Conservation (phyloP, 1,140 invertebrate species). For the Trachymyrmex septentrionalis region DNA sequence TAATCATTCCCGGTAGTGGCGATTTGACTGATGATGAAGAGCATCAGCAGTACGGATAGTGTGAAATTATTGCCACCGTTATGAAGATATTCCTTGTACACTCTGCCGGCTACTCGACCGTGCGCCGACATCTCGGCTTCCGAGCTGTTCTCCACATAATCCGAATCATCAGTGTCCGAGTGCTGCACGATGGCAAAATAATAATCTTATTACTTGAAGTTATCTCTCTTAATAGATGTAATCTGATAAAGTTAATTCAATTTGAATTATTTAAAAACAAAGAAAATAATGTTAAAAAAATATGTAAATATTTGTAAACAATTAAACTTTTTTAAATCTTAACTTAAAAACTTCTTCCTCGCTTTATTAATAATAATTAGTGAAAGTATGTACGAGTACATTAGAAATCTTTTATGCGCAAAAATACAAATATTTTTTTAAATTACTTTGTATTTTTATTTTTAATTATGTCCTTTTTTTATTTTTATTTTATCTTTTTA, state of each 20-base stretch:
- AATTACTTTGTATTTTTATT: neutral
- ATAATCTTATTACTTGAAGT: too few relatives aligned
- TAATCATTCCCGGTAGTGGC: constrained; percentile 92
- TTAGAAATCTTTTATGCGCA: neutral
- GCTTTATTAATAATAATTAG: neutral
- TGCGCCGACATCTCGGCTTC: constrained; percentile 81
- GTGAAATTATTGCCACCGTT: constrained; percentile 89
- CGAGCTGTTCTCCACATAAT: neutral
- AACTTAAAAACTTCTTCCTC: too few relatives aligned
- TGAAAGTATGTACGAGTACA: too few relatives aligned
- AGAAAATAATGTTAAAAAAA: too few relatives aligned
- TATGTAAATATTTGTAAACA: neutral
- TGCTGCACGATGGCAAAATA: too few relatives aligned
- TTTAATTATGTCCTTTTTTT: too few relatives aligned
- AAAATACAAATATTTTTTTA: neutral
- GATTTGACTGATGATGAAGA: constrained; percentile 90
- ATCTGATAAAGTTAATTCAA: too few relatives aligned
- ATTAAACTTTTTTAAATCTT: neutral
- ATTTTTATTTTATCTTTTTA: too few relatives aligned
- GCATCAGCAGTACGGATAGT: constrained; percentile 87
- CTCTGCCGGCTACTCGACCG: constrained; percentile 87
- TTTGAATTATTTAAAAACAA: too few relatives aligned
- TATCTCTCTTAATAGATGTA: too few relatives aligned
- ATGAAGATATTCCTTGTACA: constrained; percentile 90
- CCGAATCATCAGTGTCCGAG: neutral